These are phyloP conservation scores for Numenius phaeopus DNA, from an alignment of 2,797 vertebrate genomes.

Conservation along the genomic window DNA sequence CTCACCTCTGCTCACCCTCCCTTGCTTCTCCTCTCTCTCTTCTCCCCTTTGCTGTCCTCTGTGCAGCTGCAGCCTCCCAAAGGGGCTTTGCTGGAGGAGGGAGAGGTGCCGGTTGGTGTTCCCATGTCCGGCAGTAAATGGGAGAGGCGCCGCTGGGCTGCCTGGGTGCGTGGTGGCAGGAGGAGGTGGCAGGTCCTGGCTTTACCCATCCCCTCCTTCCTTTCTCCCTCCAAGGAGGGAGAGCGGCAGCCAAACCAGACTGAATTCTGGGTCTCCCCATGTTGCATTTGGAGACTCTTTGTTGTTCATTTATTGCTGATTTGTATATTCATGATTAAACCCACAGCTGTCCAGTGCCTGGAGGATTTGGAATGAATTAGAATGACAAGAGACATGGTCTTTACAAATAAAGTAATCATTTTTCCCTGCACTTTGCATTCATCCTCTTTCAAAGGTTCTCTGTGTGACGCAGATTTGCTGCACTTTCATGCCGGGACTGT, in stretches of 20 bases:
- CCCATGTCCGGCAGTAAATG: not conserved
- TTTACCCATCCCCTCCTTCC: not conserved
- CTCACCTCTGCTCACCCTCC: not conserved
- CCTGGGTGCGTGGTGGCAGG: not conserved
- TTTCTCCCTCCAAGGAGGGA: not conserved
- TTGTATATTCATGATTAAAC: constrained; percentile 58
- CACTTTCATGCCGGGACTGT: not conserved
- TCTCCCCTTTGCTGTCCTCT: not conserved
- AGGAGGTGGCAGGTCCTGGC: not conserved
- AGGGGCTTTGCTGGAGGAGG: not conserved
- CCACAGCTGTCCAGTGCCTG: constrained; percentile 14
- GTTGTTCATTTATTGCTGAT: constrained; percentile 39
- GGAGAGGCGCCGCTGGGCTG: not conserved
- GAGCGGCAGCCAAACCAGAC: not conserved
- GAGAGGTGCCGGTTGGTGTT: not conserved
- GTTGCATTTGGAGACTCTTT: not conserved
- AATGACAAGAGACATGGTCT: constrained; percentile 49
- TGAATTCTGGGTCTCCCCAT: rapidly evolving
- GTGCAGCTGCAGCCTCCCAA: not conserved
- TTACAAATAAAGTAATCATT: constrained; percentile 64
- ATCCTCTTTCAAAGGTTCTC: constrained; percentile 46
- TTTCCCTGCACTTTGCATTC: constrained; percentile 28
- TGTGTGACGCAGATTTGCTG: constrained; percentile 49
- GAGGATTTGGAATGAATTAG: constrained; percentile 55
- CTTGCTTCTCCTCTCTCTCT: not conserved